A percentile compares a stretch with the other conserved stretches of the same genome.
Evolutionary conservation across 2,113 vertebrate genomes (phyloP).

Genomic region (Arvicanthis niloticus): DNA sequence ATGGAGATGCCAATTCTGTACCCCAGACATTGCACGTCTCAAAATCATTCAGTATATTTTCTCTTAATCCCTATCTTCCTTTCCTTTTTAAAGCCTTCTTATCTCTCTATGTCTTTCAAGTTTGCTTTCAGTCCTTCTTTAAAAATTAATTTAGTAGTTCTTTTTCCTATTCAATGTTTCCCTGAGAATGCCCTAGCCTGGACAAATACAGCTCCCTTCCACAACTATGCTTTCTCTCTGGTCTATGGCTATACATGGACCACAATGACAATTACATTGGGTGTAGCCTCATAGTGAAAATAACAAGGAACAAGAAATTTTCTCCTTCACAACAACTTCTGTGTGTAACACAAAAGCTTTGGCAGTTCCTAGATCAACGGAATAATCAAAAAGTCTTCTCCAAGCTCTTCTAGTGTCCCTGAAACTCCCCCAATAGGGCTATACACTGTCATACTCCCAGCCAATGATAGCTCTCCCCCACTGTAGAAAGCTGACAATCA

Average conservation of each 20-base stretch:
- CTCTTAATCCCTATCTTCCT: too few species aligned
- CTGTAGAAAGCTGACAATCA: conserved; percentile 66
- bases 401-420: not conserved
- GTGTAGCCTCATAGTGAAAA: not conserved
- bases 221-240: not conserved
- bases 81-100: not conserved
- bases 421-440: not conserved
- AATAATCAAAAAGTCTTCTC: conserved; percentile 15
- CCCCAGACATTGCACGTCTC: not conserved
- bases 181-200: not conserved
- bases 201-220: not conserved
- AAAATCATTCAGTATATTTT: not conserved
- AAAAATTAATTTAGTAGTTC: not conserved
- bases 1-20: not conserved
- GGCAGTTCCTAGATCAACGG: not conserved
- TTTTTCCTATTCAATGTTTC: not conserved
- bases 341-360: not conserved
- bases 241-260: not conserved
- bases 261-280: not conserved
- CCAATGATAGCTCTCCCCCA: conserved; percentile 18
- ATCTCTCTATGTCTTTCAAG: too few species aligned
- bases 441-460: not conserved
- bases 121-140: not conserved
- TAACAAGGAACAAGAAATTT: not conserved
- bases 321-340: not conserved